Evolutionary conservation across 2,888 invertebrate genomes (phyloP), one percentile per base, ranked within the genome.

Genomic region (Epirrhoe tristata): DNA sequence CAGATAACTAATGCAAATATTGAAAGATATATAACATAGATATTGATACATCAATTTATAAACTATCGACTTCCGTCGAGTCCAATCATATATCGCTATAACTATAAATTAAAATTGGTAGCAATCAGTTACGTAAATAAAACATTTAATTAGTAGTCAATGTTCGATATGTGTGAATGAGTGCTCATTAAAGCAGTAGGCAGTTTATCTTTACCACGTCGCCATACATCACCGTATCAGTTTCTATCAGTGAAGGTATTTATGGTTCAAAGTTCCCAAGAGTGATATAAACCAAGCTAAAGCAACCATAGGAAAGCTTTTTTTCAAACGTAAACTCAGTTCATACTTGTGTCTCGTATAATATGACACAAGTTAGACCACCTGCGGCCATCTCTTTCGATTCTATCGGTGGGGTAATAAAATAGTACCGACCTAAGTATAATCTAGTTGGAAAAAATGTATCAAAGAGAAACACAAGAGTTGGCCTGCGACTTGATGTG

Each of bases 161-260:
- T 74, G 74, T 57, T 72, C 62, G 67, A 75, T 75, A 75, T 75
- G 78, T 77, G 79, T 77, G 74, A 80, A 77, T 75, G 74, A 68
- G 64, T 70, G 75, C 72, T 76, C 77, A 82, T 81, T 79, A 75
- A 73, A 69, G 78, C 76, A 73, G 70, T 70, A 64, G 73, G 67
- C 73, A 63, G 78, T 82, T 77, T 71, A 83, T 84, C 76, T 57
- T 63, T 16, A 8, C 63, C 63, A 65, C 63, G 55, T 56, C 65
- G 64, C 67, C 72, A 73, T 63, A 70, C 43, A 63, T 63, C 56
- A 60, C 53, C 17, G 31, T 65, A 65, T 32, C 12, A 32, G 16
- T 51, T 31, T 54, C 32, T 54, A 53, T 16, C 6, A 32, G 14
- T 36, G 36, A 2, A n/a, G 3, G 12, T 17, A 39, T 10, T 7